These are phyloP conservation scores for Asarcornis scutulata DNA, from an alignment of 2,113 vertebrate genomes.

Conservation along the genomic window DNA sequence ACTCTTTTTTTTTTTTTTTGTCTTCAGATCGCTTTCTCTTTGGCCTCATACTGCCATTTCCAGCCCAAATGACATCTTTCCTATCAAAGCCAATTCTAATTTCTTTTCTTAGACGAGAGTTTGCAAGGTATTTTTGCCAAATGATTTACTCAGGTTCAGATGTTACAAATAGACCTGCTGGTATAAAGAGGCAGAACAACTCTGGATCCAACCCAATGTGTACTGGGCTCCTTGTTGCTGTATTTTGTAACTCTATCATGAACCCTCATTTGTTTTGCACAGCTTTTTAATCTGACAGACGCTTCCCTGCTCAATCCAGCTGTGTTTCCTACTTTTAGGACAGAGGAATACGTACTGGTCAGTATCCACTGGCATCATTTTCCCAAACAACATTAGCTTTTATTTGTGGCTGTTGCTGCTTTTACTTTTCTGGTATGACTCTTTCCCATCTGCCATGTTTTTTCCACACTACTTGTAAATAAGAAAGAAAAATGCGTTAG, in stretches of 20 bases:
- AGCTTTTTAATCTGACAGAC: constrained; percentile 64
- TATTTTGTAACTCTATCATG: constrained; percentile 61
- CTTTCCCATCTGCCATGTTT: not conserved
- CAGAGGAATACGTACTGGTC: constrained; percentile 55
- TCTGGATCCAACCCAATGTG: constrained; percentile 23
- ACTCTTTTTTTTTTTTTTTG: constrained; percentile 23
- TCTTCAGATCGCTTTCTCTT: constrained; percentile 58
- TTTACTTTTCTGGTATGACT: not conserved
- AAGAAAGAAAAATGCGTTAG: constrained; percentile 1
- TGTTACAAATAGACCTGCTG: constrained; percentile 22
- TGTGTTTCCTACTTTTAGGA: constrained; percentile 59
- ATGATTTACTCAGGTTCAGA: constrained; percentile 39
- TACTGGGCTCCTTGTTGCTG: constrained; percentile 49
- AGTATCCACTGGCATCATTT: constrained; percentile 50
- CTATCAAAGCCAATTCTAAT: constrained; percentile 63
- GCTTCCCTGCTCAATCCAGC: constrained; percentile 36
- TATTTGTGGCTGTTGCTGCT: not conserved
- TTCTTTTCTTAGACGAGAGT: constrained; percentile 69
- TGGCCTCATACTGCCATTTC: constrained; percentile 70
- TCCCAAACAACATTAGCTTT: constrained; percentile 25
- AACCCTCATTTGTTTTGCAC: constrained; percentile 64
- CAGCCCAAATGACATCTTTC: constrained; percentile 49
- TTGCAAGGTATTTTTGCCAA: constrained; percentile 52
- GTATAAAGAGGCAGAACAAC: constrained; percentile 3
- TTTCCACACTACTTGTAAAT: constrained; percentile 1